Percentiles rank a stretch among this genome's conserved stretches.
Conservation (phyloP, 2,888 invertebrate species). For the Caenorhabditis drosophilae region DNA sequence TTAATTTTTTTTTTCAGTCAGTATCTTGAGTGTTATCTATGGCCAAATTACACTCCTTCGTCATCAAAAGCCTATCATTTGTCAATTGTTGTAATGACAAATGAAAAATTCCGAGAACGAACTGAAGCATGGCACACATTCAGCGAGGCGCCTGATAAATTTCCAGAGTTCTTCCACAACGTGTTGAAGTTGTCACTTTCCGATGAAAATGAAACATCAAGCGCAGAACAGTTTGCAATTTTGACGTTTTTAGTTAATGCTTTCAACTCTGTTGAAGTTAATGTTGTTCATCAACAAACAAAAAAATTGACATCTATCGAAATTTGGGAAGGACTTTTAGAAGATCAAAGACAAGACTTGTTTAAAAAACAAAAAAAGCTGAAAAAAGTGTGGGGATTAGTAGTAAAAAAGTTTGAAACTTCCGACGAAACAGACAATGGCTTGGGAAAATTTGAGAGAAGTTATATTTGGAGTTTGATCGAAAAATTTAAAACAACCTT, state of each 20-base stretch:
- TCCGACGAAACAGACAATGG: slow-evolving; percentile 15
- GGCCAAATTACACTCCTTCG: slow-evolving; percentile 86
- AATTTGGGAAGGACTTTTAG: slow-evolving; percentile 87
- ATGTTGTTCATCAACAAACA: slow-evolving; percentile 87
- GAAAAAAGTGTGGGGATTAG: slow-evolving; percentile 39
- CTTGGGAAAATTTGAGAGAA: slow-evolving; percentile 71
- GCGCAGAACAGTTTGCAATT: slow-evolving; percentile 82
- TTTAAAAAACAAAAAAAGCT: slow-evolving; percentile 77
- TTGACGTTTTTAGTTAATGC: slow-evolving; percentile 92
- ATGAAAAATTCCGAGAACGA: slow-evolving; percentile 95
- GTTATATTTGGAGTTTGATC: slow-evolving; percentile 84
- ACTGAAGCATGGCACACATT: slow-evolving; percentile 84
- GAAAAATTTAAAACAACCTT: slow-evolving; percentile 84
- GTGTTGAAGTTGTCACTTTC: slow-evolving; percentile 75
- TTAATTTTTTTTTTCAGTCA: slow-evolving; percentile 77
- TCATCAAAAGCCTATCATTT: slow-evolving; percentile 73
- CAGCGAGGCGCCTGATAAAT: slow-evolving; percentile 62
- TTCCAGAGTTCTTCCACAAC: slow-evolving; percentile 70
- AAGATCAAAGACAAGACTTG: slow-evolving; percentile 80
- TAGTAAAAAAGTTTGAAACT: slow-evolving; percentile 20
- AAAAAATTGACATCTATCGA: slow-evolving; percentile 88
- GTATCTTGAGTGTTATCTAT: slow-evolving; percentile 92
- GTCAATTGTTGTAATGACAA: slow-evolving; percentile 95
- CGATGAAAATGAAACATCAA: slow-evolving; percentile 70
- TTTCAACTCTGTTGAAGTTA: slow-evolving; percentile 96